Conservation (phyloP, 2,797 vertebrate genomes). For the Gambelia wislizenii region DNA sequence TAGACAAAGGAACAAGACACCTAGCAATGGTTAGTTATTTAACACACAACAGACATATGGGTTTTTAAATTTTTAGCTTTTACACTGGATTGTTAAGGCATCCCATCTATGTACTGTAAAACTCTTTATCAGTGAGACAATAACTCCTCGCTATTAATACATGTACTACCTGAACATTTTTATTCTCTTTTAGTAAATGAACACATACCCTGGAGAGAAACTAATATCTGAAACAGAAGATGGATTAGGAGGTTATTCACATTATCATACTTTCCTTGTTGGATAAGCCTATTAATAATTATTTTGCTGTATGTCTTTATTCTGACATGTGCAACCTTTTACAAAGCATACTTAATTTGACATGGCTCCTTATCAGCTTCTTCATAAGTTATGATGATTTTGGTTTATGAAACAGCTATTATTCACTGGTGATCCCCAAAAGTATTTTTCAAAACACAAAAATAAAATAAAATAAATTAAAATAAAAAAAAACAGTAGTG, state of each 20-base stretch:
- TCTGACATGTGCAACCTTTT: not conserved
- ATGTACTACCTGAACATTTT: not conserved
- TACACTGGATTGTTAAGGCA: not conserved
- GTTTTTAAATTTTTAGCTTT: not conserved
- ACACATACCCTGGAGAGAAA: not conserved
- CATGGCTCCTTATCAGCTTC: not conserved
- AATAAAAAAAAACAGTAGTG: not conserved
- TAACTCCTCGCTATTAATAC: not conserved
- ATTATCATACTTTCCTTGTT: constrained; percentile 6
- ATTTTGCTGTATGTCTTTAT: constrained; percentile 15
- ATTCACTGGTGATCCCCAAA: not conserved
- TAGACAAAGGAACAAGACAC: not conserved
- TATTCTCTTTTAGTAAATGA: not conserved
- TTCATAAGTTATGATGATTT: not conserved
- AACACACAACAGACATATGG: not conserved
- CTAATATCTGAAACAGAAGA: not conserved
- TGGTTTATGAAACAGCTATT: not conserved
- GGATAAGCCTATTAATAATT: constrained; percentile 12
- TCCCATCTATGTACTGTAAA: not conserved
- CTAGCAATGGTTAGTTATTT: not conserved
- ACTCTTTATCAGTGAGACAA: not conserved
- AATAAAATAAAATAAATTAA: not conserved
- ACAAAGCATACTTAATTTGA: not conserved
- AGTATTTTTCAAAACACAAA: constrained; percentile 8
- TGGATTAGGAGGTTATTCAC: not conserved